Base-by-base conservation (phyloP, 2,113 vertebrate genomes). In the Aplodontia rufa region DNA sequence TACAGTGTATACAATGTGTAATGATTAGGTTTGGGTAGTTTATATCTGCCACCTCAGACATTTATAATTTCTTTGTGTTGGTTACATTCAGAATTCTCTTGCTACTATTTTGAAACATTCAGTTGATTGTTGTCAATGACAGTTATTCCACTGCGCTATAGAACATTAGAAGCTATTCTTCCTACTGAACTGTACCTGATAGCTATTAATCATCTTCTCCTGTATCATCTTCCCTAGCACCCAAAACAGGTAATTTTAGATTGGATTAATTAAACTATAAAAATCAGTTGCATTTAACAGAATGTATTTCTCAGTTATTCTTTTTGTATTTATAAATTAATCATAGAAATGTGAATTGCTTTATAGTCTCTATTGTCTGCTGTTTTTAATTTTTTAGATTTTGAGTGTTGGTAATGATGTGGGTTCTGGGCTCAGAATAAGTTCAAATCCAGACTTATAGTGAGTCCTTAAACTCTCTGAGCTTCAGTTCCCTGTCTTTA, bases 401-500 rank as follows among this genome's bases (percentile, higher is more conserved):
- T 86, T 55, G 30, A 69, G 22, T 86, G 79, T 71, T 76, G 87
- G 45, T 72, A 94, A 76, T n/a, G 84, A 49, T 87, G 49, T 94
- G 30, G 30, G 30, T 26, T 95, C 87, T 96, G 53, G 32, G 66
- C 84, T 93, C 87, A 93, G 49, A 75, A 71, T 75, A 49, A 64
- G 80, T 92, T 95, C 78, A 93, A 93, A 93, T 71, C 75, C 58
- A 95, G 71, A 93, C 42, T 93, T n/a, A 49, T 75, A 30, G 9
- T 76, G 30, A 96, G 42, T 40, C 6, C 71, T 90, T 91, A 82
- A 93, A 58, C 8, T 94, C 78, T 76, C 51, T 9, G 14, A 83
- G 90, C 64, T 97, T 97, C 64, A 95, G 94, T 94, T 95, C 84
- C 53, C 42, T 93, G 68, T 97, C 94, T 97, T 96, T 91, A 97